These are phyloP conservation scores for Diadophis punctatus DNA, from an alignment of 2,113 vertebrate genomes.

Conservation along the genomic window DNA sequence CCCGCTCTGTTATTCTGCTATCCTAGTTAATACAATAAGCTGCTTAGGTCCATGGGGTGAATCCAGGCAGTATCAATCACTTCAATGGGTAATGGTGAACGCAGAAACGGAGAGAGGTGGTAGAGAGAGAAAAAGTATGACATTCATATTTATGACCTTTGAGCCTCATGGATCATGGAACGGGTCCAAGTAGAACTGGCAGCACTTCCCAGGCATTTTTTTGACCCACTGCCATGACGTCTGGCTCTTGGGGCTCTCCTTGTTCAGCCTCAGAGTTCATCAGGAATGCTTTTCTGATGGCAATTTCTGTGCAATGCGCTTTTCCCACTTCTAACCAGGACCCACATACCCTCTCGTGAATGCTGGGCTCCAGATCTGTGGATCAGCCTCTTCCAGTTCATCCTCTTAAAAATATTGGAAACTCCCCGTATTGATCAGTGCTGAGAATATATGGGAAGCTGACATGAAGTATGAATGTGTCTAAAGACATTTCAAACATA, in stretches of 20 bases:
- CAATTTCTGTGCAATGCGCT: not conserved
- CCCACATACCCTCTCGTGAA: too few species aligned
- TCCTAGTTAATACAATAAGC: not conserved
- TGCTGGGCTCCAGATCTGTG: too few species aligned
- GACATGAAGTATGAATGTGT: too few species aligned
- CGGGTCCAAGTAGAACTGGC: not conserved
- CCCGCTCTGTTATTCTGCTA: not conserved
- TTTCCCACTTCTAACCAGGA: not conserved
- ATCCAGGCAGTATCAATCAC: not conserved
- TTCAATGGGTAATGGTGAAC: not conserved
- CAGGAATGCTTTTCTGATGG: not conserved
- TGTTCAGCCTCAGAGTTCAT: not conserved
- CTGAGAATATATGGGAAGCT: too few species aligned
- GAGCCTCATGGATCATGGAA: not conserved
- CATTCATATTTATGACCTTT: not conserved
- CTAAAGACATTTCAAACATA: too few species aligned
- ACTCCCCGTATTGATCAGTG: too few species aligned
- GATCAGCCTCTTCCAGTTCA: too few species aligned
- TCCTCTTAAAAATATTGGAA: too few species aligned
- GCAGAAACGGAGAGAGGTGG: not conserved
- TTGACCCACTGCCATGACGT: not conserved
- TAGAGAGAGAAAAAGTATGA: not conserved
- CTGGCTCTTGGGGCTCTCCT: not conserved
- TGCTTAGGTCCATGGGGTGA: not conserved
- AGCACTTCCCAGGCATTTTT: not conserved